phyloP scores from a whole-genome alignment of 2,797 vertebrate species.

The Aldrovandia affinis region DNA sequence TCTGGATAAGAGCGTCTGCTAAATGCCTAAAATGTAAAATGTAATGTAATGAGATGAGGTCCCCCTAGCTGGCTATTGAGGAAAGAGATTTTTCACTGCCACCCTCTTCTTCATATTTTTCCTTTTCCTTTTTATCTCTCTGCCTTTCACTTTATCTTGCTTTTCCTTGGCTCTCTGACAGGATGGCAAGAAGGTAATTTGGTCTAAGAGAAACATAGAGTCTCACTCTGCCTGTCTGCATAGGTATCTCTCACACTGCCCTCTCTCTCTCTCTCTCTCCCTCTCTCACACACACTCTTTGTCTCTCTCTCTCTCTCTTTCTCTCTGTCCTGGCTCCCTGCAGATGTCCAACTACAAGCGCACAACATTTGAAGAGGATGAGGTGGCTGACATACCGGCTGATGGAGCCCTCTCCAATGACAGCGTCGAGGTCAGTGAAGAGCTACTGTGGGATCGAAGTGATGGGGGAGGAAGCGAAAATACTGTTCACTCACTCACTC shows the following conservation, averaged over 20 bases:
- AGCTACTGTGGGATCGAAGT: neutral
- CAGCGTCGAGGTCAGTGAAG: slow-evolving; percentile 82
- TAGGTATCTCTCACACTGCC: neutral
- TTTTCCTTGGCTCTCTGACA: too few relatives aligned
- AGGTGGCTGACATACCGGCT: slow-evolving; percentile 72
- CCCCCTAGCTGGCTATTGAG: too few relatives aligned
- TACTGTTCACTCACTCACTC: neutral
- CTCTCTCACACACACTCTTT: neutral
- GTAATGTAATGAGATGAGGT: too few relatives aligned
- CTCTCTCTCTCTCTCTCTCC: neutral
- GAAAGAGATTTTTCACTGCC: too few relatives aligned
- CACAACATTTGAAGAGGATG: slow-evolving; percentile 90
- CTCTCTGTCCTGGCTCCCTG: slow-evolving; percentile 20
- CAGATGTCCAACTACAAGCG: slow-evolving; percentile 96
- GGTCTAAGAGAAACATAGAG: too few relatives aligned
- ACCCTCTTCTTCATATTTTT: too few relatives aligned
- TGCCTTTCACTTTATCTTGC: too few relatives aligned
- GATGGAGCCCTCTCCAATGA: slow-evolving; percentile 84
- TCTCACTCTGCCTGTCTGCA: neutral
- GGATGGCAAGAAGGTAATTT: too few relatives aligned
- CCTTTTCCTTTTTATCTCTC: too few relatives aligned
- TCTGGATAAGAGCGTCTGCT: too few relatives aligned
- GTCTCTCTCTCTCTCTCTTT: neutral
- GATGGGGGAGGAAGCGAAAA: neutral
- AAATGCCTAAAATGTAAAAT: too few relatives aligned